These are phyloP conservation scores for Capitulum mitella DNA, from an alignment of 2,888 invertebrate genomes.

Conservation along the genomic window DNA sequence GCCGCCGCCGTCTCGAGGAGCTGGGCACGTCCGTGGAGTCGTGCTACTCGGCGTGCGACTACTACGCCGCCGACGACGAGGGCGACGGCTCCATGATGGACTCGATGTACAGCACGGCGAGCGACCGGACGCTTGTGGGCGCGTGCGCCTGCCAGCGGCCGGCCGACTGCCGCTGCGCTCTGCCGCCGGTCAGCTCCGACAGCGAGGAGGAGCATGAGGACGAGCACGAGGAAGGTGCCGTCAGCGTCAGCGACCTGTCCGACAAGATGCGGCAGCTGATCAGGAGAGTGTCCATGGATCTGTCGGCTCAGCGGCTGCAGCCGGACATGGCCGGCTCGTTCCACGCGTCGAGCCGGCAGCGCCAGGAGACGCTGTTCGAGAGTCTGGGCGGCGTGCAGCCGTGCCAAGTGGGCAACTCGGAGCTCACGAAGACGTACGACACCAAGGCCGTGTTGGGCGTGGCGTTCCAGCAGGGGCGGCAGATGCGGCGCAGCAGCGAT, in stretches of 20 bases:
- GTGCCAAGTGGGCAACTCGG: neutral
- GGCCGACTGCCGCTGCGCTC: neutral
- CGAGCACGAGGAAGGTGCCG: neutral
- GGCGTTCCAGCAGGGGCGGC: neutral
- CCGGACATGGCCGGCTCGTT: neutral
- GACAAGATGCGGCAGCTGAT: neutral
- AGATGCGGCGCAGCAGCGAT: neutral
- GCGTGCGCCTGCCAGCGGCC: neutral
- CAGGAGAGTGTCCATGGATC: neutral
- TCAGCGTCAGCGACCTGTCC: neutral
- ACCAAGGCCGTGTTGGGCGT: neutral
- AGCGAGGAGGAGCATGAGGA: neutral
- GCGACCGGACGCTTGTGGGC: neutral
- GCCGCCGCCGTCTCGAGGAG: no score
- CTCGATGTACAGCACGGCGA: neutral
- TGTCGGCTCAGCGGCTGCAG: neutral
- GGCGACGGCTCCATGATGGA: neutral
- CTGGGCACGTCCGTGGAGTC: conserved; percentile 2
- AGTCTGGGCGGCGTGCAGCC: neutral
- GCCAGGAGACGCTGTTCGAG: neutral
- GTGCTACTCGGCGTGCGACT: conserved; percentile 5
- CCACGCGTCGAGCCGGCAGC: neutral
- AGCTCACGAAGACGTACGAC: neutral
- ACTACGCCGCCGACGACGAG: neutral
- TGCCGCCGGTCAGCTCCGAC: neutral